Evolutionary conservation across 2,797 vertebrate genomes (phyloP).

Genomic region (Crenichthys baileyi): DNA sequence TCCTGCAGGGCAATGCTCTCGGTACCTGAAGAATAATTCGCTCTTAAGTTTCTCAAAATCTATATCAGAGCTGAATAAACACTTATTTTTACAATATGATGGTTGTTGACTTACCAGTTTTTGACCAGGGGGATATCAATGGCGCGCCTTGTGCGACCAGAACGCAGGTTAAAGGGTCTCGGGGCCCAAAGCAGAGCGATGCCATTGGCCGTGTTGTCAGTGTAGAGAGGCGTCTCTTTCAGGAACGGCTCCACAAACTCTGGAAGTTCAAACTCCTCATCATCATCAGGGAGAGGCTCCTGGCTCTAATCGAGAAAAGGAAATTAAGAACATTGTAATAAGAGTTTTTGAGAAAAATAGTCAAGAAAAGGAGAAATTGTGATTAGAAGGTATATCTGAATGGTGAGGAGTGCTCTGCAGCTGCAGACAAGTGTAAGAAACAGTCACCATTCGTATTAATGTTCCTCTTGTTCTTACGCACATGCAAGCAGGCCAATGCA

Average conservation of each 20-base stretch:
- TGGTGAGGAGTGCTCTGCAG: constrained; percentile 35
- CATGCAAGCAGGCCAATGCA: constrained; percentile 68
- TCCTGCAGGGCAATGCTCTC: constrained; percentile 97
- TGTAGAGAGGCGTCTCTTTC: constrained; percentile 96
- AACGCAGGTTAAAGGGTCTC: constrained; percentile 95
- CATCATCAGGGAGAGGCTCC: constrained; percentile 95
- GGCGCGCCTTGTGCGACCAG: constrained; percentile 93
- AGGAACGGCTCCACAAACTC: constrained; percentile 97
- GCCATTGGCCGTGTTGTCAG: constrained; percentile 97
- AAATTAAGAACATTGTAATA: background rate
- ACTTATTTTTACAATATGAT: background rate
- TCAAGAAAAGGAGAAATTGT: background rate
- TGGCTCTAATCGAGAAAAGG: constrained; percentile 83
- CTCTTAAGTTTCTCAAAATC: background rate
- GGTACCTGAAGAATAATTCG: constrained; percentile 84
- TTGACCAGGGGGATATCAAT: constrained; percentile 98
- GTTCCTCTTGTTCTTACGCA: constrained; percentile 75
- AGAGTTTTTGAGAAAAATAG: background rate
- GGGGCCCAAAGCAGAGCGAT: constrained; percentile 98
- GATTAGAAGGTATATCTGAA: constrained; percentile 44
- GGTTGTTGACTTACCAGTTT: constrained; percentile 88
- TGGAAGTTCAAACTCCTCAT: constrained; percentile 98
- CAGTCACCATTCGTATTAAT: constrained; percentile 52
- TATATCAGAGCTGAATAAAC: background rate
- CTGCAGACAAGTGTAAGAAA: constrained; percentile 44